A percentile compares a stretch with the other conserved stretches of the same genome.
phyloP scores from a whole-genome alignment of 2,113 vertebrate genomes.

The Triplophysa tibetana region DNA sequence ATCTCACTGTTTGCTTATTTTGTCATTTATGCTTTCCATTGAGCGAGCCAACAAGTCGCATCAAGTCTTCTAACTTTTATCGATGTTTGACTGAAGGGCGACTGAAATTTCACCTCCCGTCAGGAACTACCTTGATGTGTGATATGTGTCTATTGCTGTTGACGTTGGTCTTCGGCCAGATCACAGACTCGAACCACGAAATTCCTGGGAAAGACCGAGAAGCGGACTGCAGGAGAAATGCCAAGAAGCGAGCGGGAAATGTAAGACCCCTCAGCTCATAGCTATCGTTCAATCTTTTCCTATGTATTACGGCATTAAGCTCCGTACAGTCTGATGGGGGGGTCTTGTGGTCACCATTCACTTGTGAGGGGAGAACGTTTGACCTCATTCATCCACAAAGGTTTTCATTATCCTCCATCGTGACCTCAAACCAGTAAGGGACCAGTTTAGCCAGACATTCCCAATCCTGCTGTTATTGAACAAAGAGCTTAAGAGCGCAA shows the following conservation, averaged over 20 bases:
- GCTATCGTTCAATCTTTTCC: not conserved
- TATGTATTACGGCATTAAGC: constrained; percentile 10
- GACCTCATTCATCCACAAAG: not conserved
- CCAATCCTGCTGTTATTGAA: not conserved
- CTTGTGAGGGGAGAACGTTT: not conserved
- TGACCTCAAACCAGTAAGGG: not conserved
- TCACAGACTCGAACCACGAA: not conserved
- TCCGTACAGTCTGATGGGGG: constrained; percentile 10
- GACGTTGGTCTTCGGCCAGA: not conserved
- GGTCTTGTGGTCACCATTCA: not conserved
- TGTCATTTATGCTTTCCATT: constrained; percentile 9
- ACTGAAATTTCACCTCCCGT: not conserved
- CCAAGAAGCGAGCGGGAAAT: not conserved
- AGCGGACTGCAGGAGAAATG: not conserved
- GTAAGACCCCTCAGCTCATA: too few relatives aligned
- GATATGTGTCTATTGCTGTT: constrained; percentile 13
- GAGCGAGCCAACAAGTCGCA: not conserved
- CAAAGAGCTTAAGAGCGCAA: not conserved
- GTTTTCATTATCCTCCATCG: not conserved
- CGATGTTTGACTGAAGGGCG: not conserved
- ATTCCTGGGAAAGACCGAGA: not conserved
- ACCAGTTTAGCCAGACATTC: not conserved
- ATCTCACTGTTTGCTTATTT: constrained; percentile 19
- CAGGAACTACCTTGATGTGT: not conserved
- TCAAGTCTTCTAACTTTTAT: not conserved